A percentile compares a stretch with the other conserved stretches of the same genome.
These are phyloP conservation scores for Hemiprocne comata DNA, from an alignment of 2,113 vertebrate genomes.

Conservation along the genomic window DNA sequence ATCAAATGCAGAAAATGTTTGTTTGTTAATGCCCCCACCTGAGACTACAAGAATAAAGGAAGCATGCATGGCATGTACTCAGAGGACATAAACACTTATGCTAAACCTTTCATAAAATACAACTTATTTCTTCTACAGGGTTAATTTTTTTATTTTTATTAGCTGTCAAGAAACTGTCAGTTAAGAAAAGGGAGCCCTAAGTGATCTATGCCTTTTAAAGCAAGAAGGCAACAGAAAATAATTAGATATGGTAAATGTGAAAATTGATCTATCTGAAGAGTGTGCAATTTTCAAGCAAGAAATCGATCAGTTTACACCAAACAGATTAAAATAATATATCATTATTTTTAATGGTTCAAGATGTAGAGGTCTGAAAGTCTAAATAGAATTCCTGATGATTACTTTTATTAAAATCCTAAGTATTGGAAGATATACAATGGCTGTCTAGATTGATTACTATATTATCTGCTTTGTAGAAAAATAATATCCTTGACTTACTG, in stretches of 20 bases:
- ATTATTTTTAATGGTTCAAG: conserved; percentile 73
- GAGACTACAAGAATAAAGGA: conserved; percentile 47
- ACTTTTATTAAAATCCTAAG: conserved; percentile 64
- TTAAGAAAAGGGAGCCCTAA: conserved; percentile 23
- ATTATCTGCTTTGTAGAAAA: conserved; percentile 59
- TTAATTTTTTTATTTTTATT: conserved; percentile 62
- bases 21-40: conserved; percentile 18
- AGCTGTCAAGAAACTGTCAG: conserved; percentile 25
- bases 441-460: conserved; percentile 57
- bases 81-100: conserved; percentile 15
- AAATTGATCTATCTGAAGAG: conserved; percentile 72
- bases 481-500: conserved; percentile 40
- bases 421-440: conserved; percentile 40
- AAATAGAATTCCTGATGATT: conserved; percentile 64
- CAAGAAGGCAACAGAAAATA: conserved; percentile 66
- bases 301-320: conserved; percentile 74
- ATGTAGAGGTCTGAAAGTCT: conserved; percentile 65
- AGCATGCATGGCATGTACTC: not conserved
- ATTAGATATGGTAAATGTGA: conserved; percentile 72
- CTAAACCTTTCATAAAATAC: conserved; percentile 50
- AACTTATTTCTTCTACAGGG: conserved; percentile 27
- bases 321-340: conserved; percentile 73
- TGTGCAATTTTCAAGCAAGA: conserved; percentile 68
- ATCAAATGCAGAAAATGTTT: conserved; percentile 55
- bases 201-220: conserved; percentile 51